Base-by-base conservation (phyloP, 2,113 vertebrate genomes). In the Muntiacus muntjak region DNA sequence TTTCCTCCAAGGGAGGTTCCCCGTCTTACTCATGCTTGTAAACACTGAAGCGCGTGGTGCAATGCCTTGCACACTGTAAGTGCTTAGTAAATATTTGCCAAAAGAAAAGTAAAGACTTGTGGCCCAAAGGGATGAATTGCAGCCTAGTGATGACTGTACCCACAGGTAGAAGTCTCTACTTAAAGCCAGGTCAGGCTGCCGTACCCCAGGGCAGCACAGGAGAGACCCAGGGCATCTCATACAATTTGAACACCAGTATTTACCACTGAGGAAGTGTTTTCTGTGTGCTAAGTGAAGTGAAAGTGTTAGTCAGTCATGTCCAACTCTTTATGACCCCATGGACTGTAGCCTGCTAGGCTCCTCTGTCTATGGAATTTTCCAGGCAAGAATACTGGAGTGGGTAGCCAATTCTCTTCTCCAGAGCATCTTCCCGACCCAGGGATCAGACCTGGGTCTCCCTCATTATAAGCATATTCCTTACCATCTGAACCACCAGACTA, bases 11-110 rank as follows among this genome's bases (percentile, higher is more conserved):
- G 14, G 74, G 40, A 26, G 17, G 14, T 55, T 30, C 52, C 7
- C 1, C 1, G 2, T 12, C 30, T 85, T n/a, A 3, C 54, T 62
- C 52, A 5, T 1, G 2, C 62, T 33, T 6, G 60, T 6, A 0
- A n/a, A 0, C 12, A 57, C 93, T 21, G 30, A 33, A 13, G 26
- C 6, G 0, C 60, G 1, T 33, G 50, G n/a, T 8, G 54, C 50
- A 25, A 6, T 14, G 79, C 91, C 36, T 89, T 6, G 30, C 13
- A 0, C 9, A 21, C 16, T 43, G 1, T 64, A 10, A 96, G 82
- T 40, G 81, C 92, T 87, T 78, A 5, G 82, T 60, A 87, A 79
- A 79, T 79, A 36, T 50, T 78, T 87, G 81, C 89, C 3, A n/a
- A 52, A 87, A 62, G 89, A 36, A 84, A 57, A 89, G 26, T 7